phyloP scores from a whole-genome alignment of 2,113 vertebrate species.

The Vulpes ferrilata region DNA sequence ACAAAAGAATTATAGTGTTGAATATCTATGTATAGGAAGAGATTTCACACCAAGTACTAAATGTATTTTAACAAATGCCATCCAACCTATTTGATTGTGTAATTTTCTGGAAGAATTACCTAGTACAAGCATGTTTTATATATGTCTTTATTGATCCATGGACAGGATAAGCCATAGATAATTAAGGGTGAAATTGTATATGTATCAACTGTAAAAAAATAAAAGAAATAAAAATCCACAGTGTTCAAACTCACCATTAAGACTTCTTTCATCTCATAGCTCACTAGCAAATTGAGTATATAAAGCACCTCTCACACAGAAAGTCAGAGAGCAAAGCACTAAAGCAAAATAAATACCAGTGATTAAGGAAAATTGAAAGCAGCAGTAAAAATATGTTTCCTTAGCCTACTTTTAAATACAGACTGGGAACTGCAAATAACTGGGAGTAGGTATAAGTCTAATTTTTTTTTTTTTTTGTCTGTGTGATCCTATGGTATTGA shows the following conservation, averaged over 20 bases:
- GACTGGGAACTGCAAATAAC: constrained; percentile 66
- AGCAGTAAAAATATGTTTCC: constrained; percentile 74
- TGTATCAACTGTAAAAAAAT: constrained; percentile 50
- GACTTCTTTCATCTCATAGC: constrained; percentile 73
- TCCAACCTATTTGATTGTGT: constrained; percentile 52
- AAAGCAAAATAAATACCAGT: constrained; percentile 83
- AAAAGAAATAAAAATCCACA: constrained; percentile 58
- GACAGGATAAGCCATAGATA: constrained; percentile 66
- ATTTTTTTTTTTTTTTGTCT: constrained; percentile 33
- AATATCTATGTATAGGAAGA: constrained; percentile 33
- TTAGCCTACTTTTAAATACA: constrained; percentile 71
- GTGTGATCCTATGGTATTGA: constrained; percentile 32
- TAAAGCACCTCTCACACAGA: constrained; percentile 77
- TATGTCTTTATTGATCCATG: constrained; percentile 66
- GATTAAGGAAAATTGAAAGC: constrained; percentile 80
- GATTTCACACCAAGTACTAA: constrained; percentile 69
- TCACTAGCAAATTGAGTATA: constrained; percentile 77
- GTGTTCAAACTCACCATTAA: constrained; percentile 71
- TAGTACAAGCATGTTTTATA: constrained; percentile 38
- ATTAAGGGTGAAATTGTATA: constrained; percentile 73
- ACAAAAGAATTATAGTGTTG: constrained; percentile 54
- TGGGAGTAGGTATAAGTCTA: background rate
- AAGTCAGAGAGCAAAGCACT: constrained; percentile 79
- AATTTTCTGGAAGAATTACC: constrained; percentile 75
- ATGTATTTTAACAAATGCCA: constrained; percentile 64